Evolutionary conservation across 2,888 invertebrate species (phyloP).

Genomic region (Campopleginae sp.): DNA sequence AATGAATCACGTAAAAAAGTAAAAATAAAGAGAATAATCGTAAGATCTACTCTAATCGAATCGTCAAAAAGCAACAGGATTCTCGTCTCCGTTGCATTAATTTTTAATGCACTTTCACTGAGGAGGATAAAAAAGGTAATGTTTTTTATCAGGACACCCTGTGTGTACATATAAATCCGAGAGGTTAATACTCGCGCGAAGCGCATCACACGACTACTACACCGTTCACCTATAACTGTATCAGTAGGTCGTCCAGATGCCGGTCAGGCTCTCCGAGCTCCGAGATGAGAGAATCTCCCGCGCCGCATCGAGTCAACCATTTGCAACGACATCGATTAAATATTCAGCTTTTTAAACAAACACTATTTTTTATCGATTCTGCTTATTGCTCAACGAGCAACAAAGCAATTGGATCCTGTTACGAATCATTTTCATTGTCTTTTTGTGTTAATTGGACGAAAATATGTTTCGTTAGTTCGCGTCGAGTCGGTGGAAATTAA

Average conservation of each 20-base stretch:
- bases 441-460: background rate
- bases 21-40: background rate
- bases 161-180: constrained; percentile 46
- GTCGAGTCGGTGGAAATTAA: background rate
- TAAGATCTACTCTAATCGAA: background rate
- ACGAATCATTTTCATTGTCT: background rate
- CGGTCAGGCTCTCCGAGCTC: constrained; percentile 61
- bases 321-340: constrained; percentile 61
- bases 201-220: constrained; percentile 48
- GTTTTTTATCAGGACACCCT: background rate
- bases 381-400: background rate
- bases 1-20: background rate
- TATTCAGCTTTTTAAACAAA: constrained; percentile 48
- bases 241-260: constrained; percentile 76
- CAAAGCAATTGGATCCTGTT: background rate
- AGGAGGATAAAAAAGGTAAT: background rate
- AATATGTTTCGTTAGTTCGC: background rate
- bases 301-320: constrained; percentile 28
- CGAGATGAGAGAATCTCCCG: constrained; percentile 27
- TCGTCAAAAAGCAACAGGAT: background rate
- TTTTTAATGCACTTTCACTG: background rate
- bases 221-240: constrained; percentile 75
- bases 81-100: background rate
- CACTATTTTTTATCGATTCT: no score
- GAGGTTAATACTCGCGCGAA: constrained; percentile 73